Conservation (phyloP, 2,113 vertebrate species). For the Salvator merianae region DNA sequence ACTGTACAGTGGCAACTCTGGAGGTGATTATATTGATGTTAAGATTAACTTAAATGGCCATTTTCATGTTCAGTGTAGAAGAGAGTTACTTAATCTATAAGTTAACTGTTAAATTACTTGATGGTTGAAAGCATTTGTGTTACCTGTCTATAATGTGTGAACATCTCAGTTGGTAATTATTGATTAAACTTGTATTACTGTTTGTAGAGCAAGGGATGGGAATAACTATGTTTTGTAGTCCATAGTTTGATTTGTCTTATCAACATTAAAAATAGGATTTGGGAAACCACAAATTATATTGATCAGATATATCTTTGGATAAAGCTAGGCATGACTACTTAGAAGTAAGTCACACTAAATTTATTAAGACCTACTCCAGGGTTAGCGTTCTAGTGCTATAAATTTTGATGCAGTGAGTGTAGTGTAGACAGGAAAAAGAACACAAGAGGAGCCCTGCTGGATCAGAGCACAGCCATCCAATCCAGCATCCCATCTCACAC, state of each 20-base stretch:
- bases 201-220: slow-evolving; percentile 33
- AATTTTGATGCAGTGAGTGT: not conserved
- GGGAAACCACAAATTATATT: slow-evolving; percentile 3
- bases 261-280: slow-evolving; percentile 31
- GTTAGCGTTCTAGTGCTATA: not conserved
- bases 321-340: not conserved
- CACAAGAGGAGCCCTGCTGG: no score
- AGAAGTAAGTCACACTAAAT: not conserved
- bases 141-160: slow-evolving; percentile 49
- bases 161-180: slow-evolving; percentile 59
- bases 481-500: no score
- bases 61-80: slow-evolving; percentile 56
- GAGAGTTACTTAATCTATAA: slow-evolving; percentile 62
- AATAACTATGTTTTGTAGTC: slow-evolving; percentile 47
- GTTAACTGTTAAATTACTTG: slow-evolving; percentile 58
- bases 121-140: slow-evolving; percentile 50
- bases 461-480: no score
- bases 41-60: slow-evolving; percentile 58
- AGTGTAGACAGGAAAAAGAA: not conserved
- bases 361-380: not conserved
- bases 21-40: slow-evolving; percentile 48
- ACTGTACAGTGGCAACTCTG: slow-evolving; percentile 23
- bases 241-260: slow-evolving; percentile 48
- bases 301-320: no score
- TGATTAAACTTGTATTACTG: slow-evolving; percentile 65